Evolutionary conservation across 1,140 invertebrate species (phyloP).

Genomic region (Cherax quadricarinatus): DNA sequence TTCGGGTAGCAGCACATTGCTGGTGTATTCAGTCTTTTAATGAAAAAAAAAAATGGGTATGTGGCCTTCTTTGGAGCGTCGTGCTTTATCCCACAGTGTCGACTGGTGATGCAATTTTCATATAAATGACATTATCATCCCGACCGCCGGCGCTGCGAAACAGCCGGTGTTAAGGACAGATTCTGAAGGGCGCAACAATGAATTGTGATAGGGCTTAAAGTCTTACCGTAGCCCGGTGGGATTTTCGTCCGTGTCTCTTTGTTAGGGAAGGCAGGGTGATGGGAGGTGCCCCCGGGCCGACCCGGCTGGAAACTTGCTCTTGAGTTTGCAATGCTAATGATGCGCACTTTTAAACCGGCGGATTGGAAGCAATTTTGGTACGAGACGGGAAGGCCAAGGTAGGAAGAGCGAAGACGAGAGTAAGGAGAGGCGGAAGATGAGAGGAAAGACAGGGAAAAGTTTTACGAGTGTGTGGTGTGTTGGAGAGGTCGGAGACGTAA

Average conservation of each 20-base stretch:
- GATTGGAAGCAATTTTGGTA: slow-evolving; percentile 56
- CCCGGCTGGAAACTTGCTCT: slow-evolving; percentile 57
- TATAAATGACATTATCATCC: slow-evolving; percentile 68
- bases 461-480: too few relatives aligned
- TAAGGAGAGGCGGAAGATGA: not conserved
- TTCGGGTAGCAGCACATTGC: not conserved
- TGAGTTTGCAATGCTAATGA: slow-evolving; percentile 63
- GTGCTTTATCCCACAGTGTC: not conserved
- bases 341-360: slow-evolving; percentile 52
- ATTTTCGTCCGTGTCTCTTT: slow-evolving; percentile 7
- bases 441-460: not conserved
- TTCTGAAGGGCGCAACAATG: slow-evolving; percentile 6
- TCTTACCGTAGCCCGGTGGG: slow-evolving; percentile 5
- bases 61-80: not conserved
- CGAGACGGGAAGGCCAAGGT: not conserved
- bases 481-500: not conserved
- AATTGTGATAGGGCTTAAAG: slow-evolving; percentile 19
- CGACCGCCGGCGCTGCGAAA: slow-evolving; percentile 43
- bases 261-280: not conserved
- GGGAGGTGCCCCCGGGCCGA: not conserved
- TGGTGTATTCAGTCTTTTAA: too few relatives aligned
- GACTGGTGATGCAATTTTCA: slow-evolving; percentile 60
- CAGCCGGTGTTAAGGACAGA: slow-evolving; percentile 33
- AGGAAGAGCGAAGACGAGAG: not conserved
- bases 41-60: too few relatives aligned